Base-by-base conservation (phyloP, 2,113 vertebrate species). In the Pseudorectes ferrugineus region DNA sequence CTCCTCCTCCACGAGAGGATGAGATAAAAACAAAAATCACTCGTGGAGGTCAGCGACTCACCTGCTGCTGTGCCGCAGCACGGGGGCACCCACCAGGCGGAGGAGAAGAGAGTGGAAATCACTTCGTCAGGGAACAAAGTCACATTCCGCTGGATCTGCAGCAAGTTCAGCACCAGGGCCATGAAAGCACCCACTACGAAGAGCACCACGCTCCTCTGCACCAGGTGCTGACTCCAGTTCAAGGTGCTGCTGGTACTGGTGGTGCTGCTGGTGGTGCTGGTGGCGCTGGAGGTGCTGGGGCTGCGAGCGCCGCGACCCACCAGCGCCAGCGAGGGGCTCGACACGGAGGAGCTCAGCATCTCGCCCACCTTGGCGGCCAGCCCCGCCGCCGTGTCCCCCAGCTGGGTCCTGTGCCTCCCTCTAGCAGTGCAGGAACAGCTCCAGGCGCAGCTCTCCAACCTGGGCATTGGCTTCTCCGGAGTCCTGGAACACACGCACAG, bases 1-100 rank as follows among this genome's bases (percentile, higher is more conserved):
- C 22, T 20, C 21, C 28, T 70, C n/a, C 43, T 9, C 71, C 73
- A 8, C 19, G 6, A 49, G 29, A n/a, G 31, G 1, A 10, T 9
- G 5, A 12, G 19, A 26, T 13, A 46, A 46, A 20, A 10, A 1
- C 31, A 13, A 43, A 52, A 49, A 24, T 11, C 66, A 11, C 28
- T 7, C 26, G 46, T 7, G 14, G 38, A 11, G 8, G 20, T 33
- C 52, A 11, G 55, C 8, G 13, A 97, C 99, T 99, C 93, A 99
- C 99, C 99, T 22, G 99, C 99, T 7, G 99, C 99, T 2, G 99
- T 99, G 48, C 99, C 99, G 45, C 99, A 99, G 95, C 99, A 99
- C 10, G 99, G 99, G 2, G 99, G 99, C 86, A 99, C 99, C 99
- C 99, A 99, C 99, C 99, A 99, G 58, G 99, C 99, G 0, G 99